Evolutionary conservation across 2,113 vertebrate genomes (phyloP), one percentile per base, ranked within the genome.

Genomic region (Leuciscus idus): DNA sequence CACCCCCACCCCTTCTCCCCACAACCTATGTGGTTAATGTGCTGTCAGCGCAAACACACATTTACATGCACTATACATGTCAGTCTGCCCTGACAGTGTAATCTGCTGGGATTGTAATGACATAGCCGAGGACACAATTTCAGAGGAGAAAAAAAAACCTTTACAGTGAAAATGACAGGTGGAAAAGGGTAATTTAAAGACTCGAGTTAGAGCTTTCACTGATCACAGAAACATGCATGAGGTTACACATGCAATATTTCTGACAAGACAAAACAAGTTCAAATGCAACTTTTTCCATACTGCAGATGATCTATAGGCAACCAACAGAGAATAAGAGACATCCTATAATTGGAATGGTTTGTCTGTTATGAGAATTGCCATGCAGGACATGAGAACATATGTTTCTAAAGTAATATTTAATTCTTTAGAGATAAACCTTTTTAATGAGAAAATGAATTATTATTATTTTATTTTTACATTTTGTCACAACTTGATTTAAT

Each of bases 31-130:
- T 19, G 48, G 26, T 55, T 52, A 28, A 55, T 77, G 26, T 77
- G 46, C 74, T 55, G 74, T 77, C 74, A 76, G 48, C 0, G 7
- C 46, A 77, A 55, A 55, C 48, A 77, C 28, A 77, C 50, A 33
- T 21, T 77, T 28, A 75, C 73, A 77, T 52, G 50, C 50, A 52
- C 50, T 55, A 77, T 55, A 55, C 75, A 55, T 77, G 75, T 55
- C 75, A 55, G 15, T 55, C 75, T 77, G 26, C 7, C 50, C 50
- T 55, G 75, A 77, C 75, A 77, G 75, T 19, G 48, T 77, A 77
- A 77, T 77, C 75, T 50, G 30, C 75, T 9, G 6, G 50, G 50
- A 77, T 77, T 10, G 75, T 52, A 77, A 77, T 77, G 75, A 77
- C 19, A 50, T 10, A 77, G 75, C 28, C 12, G 28, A 30, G 75